Percentiles rank a stretch among this genome's conserved stretches.
Evolutionary conservation across 1,140 invertebrate species (phyloP).

Genomic region (Berghia stephanieae): DNA sequence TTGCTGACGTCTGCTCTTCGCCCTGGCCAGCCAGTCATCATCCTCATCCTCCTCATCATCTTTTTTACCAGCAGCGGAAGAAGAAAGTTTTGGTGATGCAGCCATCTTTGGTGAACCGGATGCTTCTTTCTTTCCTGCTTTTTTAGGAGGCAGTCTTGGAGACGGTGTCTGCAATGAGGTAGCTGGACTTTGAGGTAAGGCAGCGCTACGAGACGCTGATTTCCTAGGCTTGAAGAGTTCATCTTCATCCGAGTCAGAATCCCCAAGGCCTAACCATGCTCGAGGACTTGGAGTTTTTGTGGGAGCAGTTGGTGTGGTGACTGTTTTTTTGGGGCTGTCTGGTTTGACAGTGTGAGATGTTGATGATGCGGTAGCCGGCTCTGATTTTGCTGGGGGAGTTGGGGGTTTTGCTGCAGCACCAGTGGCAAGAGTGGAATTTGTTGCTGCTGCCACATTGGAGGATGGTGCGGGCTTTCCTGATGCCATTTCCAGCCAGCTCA

Average conservation of each 20-base stretch:
- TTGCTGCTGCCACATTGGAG: slow-evolving; percentile 5
- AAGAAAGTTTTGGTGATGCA: slow-evolving; percentile 7
- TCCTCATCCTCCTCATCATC: slow-evolving; percentile 33
- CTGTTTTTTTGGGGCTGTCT: slow-evolving; percentile 6
- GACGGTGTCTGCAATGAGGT: slow-evolving; percentile 15
- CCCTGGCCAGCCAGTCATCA: slow-evolving; percentile 35
- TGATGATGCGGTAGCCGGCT: not conserved
- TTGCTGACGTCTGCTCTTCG: slow-evolving; percentile 27
- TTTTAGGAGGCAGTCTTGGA: slow-evolving; percentile 19
- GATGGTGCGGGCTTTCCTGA: too few species aligned
- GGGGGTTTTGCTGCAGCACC: slow-evolving; percentile 9
- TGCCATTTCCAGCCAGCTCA: slow-evolving; percentile 48
- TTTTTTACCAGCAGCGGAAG: not conserved
- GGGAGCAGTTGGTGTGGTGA: not conserved
- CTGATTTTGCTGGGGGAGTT: not conserved
- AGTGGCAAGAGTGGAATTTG: slow-evolving; percentile 25
- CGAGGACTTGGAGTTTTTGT: slow-evolving; percentile 31
- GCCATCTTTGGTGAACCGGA: not conserved
- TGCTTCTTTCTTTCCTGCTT: slow-evolving; percentile 16
- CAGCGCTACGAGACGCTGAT: slow-evolving; percentile 24
- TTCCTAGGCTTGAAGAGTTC: slow-evolving; percentile 40
- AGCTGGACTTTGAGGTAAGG: slow-evolving; percentile 29
- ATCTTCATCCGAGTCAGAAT: slow-evolving; percentile 45
- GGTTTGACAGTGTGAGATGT: not conserved
- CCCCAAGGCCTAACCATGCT: slow-evolving; percentile 49